Percentiles rank a stretch among this genome's conserved stretches.
phyloP scores from a whole-genome alignment of 2,797 vertebrate species.

The Cyclura pinguis region DNA sequence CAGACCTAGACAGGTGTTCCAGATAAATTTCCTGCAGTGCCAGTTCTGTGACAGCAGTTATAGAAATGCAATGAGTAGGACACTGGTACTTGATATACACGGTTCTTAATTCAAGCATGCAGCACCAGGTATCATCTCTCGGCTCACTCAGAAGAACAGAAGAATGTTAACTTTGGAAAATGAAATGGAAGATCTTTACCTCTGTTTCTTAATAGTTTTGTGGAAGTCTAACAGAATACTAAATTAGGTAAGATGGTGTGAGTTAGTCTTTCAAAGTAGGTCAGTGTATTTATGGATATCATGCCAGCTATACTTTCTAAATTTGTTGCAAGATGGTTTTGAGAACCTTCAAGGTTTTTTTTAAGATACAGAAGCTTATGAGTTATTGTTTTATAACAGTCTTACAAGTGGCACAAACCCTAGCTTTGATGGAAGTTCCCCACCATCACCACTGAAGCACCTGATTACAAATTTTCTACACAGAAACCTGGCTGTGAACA shows the following conservation, averaged over 20 bases:
- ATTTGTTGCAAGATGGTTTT: conserved; percentile 7
- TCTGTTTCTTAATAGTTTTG: neutral
- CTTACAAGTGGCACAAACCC: conserved; percentile 60
- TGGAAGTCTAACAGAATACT: neutral
- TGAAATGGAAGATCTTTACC: neutral
- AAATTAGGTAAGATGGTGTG: neutral
- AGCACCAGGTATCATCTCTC: no score
- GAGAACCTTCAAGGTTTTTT: conserved; percentile 51
- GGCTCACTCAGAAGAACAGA: neutral
- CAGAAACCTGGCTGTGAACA: conserved; percentile 64
- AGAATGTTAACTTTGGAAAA: neutral
- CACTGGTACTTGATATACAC: no score
- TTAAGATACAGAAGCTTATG: conserved; percentile 30
- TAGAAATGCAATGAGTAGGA: no score
- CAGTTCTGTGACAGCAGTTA: no score
- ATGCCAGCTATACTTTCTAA: neutral
- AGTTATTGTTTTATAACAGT: conserved; percentile 49
- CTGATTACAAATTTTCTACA: conserved; percentile 75
- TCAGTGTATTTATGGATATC: neutral
- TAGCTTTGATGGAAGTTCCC: conserved; percentile 60
- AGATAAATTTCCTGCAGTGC: neutral
- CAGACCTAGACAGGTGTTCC: no score
- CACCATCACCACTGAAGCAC: conserved; percentile 66
- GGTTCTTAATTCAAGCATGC: neutral
- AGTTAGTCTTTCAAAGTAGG: neutral